These are phyloP conservation scores for Nannobrachium achirus DNA, from an alignment of 2,113 vertebrate genomes.

Conservation along the genomic window DNA sequence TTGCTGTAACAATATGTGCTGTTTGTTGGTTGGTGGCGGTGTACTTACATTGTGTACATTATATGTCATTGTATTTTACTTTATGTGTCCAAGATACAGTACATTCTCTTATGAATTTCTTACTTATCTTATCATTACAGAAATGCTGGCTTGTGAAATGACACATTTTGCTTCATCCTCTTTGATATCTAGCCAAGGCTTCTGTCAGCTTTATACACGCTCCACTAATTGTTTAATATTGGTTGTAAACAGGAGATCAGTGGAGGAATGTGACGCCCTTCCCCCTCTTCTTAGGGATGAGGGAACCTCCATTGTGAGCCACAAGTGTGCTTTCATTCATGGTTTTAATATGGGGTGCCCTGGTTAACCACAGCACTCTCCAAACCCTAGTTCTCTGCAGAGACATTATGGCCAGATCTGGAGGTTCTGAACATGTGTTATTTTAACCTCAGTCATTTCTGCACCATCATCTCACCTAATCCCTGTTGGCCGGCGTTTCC, in stretches of 20 bases:
- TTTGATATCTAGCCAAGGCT: neutral
- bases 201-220: slow-evolving; percentile 4
- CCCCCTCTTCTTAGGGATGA: slow-evolving; percentile 61
- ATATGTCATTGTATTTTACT: too few relatives aligned
- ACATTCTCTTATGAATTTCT: neutral
- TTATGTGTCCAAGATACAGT: too few relatives aligned
- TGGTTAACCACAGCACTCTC: slow-evolving; percentile 39
- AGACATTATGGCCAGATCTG: slow-evolving; percentile 37
- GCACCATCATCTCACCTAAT: too few relatives aligned
- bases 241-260: slow-evolving; percentile 59
- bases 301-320: slow-evolving; percentile 66
- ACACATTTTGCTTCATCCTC: neutral
- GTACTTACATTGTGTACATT: too few relatives aligned
- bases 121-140: neutral
- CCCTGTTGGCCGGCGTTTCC: too few relatives aligned
- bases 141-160: slow-evolving; percentile 2
- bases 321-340: slow-evolving; percentile 67
- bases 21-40: too few relatives aligned
- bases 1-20: too few relatives aligned
- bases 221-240: slow-evolving; percentile 60
- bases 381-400: slow-evolving; percentile 1
- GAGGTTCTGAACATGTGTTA: neutral
- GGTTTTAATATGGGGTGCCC: slow-evolving; percentile 55
- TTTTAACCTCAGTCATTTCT: too few relatives aligned
- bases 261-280: slow-evolving; percentile 69